Evolutionary conservation across 2,888 invertebrate species (phyloP), one percentile per base, ranked within the genome.

Genomic region (Callinectes sapidus): DNA sequence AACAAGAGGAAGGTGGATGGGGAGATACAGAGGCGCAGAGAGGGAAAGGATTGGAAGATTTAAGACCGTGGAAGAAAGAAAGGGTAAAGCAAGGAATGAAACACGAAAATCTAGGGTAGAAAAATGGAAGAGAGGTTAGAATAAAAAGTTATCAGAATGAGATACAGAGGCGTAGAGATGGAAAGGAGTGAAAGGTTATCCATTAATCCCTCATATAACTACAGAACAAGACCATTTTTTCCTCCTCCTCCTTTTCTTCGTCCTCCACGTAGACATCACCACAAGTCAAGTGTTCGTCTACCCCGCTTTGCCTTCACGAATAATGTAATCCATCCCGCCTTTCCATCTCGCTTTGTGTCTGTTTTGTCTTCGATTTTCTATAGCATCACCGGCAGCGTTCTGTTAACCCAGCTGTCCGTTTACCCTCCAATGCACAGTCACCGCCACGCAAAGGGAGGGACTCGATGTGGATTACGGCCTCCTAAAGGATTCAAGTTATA

Each of bases 311-410:
- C 71, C 10, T 5, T 23, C 23, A 10, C 23, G n/a, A 71, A 71
- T 71, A 23, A 71, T 71, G 28, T 71, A 18, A 71, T 71, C 23
- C 2, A 71, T 71, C 23, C 2, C 71, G 10, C n/a, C 71, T 71
- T 28, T 71, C 28, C 23, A n/a, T 23, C 71, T 71, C 23, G 71
- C 18, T 71, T 18, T 1, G 16, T 23, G n/a, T 66, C 66, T 66
- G n/a, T 18, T 66, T 66, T 71, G 71, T n/a, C n/a, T 71, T 71
- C 71, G 71, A 71, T 71, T 71, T 71, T 71, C 71, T 71, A 71
- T 71, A 71, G n/a, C 71, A 18, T 8, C 23, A n/a, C 23, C 8
- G 71, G 8, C 71, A 28, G 8, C 71, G 2, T 23, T 71, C 71
- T 71, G 71, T 71, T n/a, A 23, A 71, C 71, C 71, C 71, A 71